Base-by-base conservation (phyloP, 2,888 invertebrate species). In the Cremastinae sp. region DNA sequence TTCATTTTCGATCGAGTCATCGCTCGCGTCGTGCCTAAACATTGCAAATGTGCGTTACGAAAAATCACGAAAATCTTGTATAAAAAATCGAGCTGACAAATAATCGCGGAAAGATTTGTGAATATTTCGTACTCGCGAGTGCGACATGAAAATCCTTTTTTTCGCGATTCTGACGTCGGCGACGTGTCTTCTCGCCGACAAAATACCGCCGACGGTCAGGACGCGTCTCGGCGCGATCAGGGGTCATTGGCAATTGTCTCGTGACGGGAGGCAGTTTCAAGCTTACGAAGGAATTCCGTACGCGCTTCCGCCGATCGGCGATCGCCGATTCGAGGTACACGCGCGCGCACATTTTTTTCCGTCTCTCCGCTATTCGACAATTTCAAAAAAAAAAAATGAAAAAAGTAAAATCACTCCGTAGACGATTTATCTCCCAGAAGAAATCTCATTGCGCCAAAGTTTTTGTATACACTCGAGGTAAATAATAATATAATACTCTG, bases 201-300 rank as follows among this genome's bases (percentile, higher is more conserved):
- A 71, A 56, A 56, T 68, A 20, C 22, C 64, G 20, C 80, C 80
- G 8, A 66, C 59, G 20, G 78, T 78, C 20, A 49, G 66, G 51
- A 79, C 78, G 8, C 70, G 72, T 54, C 49, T 79, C 20, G 80
- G 80, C 9, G 28, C 43, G 41, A 59, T 80, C 34, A 66, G 47
- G 38, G 80, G 80, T 20, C 74, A 54, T 14, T 76, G 74, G 66
- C 58, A 71, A 62, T 41, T 69, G 20, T 79, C 80, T 18, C 65
- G 69, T 5, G 56, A 78, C 71, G 78, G 76, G 18, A 59, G 78
- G 61, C 38, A 66, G 18, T 80, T 78, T 38, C 54, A 62, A 20
- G 69, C 77, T 0, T 81, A 78, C 56, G 79, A 80, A 43, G 81
- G 81, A 20, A 75, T 81, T 5, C 81, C 81, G 3, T 81, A 79